Conservation (phyloP, 2,888 invertebrate genomes). For the Cephus sareptanus region DNA sequence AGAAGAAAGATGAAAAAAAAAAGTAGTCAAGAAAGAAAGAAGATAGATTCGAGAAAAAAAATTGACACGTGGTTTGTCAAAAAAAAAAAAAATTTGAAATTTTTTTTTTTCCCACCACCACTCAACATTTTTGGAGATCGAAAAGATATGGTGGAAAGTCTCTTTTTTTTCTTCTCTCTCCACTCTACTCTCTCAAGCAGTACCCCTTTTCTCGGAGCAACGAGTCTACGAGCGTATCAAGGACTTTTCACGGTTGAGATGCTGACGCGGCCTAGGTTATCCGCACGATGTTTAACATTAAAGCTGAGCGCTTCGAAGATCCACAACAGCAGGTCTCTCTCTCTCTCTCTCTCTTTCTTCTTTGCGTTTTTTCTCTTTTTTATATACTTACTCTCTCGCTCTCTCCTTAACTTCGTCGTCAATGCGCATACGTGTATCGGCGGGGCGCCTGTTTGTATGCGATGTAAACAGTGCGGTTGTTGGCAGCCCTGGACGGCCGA, state of each 20-base stretch:
- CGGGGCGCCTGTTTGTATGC: constrained; percentile 23
- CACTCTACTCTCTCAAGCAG: not conserved
- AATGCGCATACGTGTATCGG: constrained; percentile 6
- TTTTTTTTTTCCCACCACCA: no score
- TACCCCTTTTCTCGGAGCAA: not conserved
- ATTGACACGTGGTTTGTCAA: no score
- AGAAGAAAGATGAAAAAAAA: no score
- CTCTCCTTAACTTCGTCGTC: constrained; percentile 1
- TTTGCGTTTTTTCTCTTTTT: not conserved
- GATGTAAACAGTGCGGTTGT: constrained; percentile 60
- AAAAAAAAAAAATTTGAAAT: no score
- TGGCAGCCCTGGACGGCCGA: constrained; percentile 58
- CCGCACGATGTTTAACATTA: constrained; percentile 40
- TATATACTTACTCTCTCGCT: not conserved
- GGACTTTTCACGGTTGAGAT: constrained; percentile 56
- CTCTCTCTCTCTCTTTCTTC: not conserved
- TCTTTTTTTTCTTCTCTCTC: not conserved
- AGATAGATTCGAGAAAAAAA: no score
- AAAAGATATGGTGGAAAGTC: no score
- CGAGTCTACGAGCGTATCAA: constrained; percentile 36
- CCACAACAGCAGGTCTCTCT: not conserved
- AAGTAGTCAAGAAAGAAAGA: no score
- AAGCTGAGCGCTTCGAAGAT: not conserved
- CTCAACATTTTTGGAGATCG: no score
- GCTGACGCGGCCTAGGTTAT: constrained; percentile 54